Evolutionary conservation across 1,140 invertebrate species (phyloP), one percentile per base, ranked within the genome.

Genomic region (Hydropsyche tenuis): DNA sequence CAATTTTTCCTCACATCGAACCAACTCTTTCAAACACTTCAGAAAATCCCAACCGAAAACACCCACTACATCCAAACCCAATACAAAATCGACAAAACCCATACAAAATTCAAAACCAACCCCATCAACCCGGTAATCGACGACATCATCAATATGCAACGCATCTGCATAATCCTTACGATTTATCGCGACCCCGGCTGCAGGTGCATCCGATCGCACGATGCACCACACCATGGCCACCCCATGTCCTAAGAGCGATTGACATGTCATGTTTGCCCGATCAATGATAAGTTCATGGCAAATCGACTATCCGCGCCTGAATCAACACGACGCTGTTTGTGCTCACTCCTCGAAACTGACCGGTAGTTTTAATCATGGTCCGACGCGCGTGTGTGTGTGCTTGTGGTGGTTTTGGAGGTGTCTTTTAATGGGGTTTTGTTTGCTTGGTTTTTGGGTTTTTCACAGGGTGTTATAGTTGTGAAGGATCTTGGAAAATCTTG

Each of bases 211-310:
- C 70, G 60, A 20, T 72, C 56, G 11, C 70, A 70, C 45, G 30
- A 37, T 37, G 30, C 30, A 9, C 3, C 30, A 37, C 30, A 1
- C 23, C 4, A 18, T 45, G 30, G 30, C 3, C 30, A 37, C 30
- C 14, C 23, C 4, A 18, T 45, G 30, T 43, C 56, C 37, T n/a
- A 22, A 53, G 56, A 65, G 69, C 76, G 77, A 78, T 79, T 80
- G 78, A 80, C 78, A 78, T 79, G 79, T 78, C 75, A 74, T 80
- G 79, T 80, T 80, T 80, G 74, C 69, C 69, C 69, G 70, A 76
- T 77, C 77, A 78, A 79, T 78, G 75, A 79, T 80, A 79, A 80
- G 79, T 78, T 78, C 79, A 80, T 80, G 74, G 75, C 75, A 76
- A 77, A 78, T 76, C 77, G 69, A 78, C 77, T 77, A 73, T 74